These are phyloP conservation scores for Chloromyia formosa DNA, from an alignment of 2,888 invertebrate species.

Conservation along the genomic window DNA sequence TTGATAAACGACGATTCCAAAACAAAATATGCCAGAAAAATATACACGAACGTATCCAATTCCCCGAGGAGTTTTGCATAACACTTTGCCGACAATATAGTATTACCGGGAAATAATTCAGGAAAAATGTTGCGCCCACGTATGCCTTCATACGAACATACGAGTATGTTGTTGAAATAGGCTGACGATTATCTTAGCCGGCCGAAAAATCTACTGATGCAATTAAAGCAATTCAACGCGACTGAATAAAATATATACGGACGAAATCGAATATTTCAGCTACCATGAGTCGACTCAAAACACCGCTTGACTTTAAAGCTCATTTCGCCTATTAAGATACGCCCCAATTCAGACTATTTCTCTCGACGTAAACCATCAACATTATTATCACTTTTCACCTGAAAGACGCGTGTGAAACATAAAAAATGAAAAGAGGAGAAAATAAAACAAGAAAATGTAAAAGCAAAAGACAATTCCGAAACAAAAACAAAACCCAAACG, in stretches of 20 bases:
- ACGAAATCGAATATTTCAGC: not conserved
- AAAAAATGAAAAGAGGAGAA: conserved; percentile 5
- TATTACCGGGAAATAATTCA: not conserved
- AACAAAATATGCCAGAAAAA: not conserved
- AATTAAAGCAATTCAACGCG: conserved; percentile 5
- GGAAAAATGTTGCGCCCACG: not conserved
- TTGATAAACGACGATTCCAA: not conserved
- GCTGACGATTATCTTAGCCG: not conserved
- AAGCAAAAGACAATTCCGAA: not conserved
- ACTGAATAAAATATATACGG: not conserved
- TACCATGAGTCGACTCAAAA: conserved; percentile 13
- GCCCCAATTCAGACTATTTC: not conserved
- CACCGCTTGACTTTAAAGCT: conserved; percentile 3
- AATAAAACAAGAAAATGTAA: not conserved
- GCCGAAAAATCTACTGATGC: not conserved
- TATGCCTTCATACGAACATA: not conserved
- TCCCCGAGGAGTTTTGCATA: not conserved
- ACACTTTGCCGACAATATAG: not conserved
- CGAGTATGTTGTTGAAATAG: not conserved
- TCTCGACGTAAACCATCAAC: not conserved
- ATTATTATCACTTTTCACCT: conserved; percentile 30
- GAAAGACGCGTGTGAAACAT: conserved; percentile 18
- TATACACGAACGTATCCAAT: not conserved
- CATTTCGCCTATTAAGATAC: conserved; percentile 4
- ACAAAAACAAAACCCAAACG: conserved; percentile 1